Conservation (phyloP, 2,888 invertebrate species). For the Drosophila atripex region DNA sequence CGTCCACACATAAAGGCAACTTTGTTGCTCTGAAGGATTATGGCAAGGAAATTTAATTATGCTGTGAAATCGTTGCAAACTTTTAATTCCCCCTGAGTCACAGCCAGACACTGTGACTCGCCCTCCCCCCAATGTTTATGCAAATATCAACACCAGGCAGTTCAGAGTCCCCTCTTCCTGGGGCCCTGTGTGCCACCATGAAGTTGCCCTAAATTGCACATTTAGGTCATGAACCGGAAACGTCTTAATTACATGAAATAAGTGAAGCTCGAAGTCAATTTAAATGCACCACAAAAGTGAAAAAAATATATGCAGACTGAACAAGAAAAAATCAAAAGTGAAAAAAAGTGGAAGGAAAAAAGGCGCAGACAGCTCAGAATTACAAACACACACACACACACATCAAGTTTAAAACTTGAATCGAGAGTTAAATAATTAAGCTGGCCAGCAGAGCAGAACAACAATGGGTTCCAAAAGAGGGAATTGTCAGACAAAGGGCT, state of each 20-base stretch:
- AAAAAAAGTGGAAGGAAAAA: conserved; percentile 7
- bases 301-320: conserved; percentile 21
- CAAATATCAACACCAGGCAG: conserved; percentile 31
- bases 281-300: conserved; percentile 54
- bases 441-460: conserved; percentile 66
- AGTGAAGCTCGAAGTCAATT: conserved; percentile 69
- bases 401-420: conserved; percentile 43
- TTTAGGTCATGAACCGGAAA: conserved; percentile 74
- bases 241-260: conserved; percentile 71
- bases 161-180: neutral
- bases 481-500: conserved; percentile 46
- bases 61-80: conserved; percentile 3
- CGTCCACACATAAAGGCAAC: neutral
- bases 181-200: neutral
- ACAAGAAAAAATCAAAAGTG: conserved; percentile 36
- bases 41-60: neutral
- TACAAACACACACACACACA: too few relatives aligned
- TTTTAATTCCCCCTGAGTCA: conserved; percentile 24
- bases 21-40: neutral
- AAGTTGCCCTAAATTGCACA: conserved; percentile 47
- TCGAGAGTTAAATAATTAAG: conserved; percentile 70
- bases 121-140: conserved; percentile 23
- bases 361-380: conserved; percentile 27
- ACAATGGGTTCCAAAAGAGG: conserved; percentile 31
- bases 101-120: conserved; percentile 12